Evolutionary conservation across 2,113 vertebrate genomes (phyloP).

Genomic region (Chionomys nivalis): DNA sequence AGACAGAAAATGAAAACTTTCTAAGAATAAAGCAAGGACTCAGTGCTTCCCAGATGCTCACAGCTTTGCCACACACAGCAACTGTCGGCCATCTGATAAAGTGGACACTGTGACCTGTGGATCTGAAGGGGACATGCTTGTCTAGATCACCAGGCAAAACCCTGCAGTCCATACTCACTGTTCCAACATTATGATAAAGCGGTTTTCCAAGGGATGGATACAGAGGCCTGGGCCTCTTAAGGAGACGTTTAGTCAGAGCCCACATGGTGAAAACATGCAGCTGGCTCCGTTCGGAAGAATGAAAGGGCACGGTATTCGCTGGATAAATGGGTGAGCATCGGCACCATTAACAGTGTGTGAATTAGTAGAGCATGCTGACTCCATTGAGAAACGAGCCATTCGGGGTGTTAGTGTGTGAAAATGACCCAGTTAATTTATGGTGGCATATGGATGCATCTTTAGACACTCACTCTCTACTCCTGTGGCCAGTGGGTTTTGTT

Average conservation of each 20-base stretch:
- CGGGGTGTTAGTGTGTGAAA: background rate
- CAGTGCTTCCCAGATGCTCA: constrained; percentile 50
- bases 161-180: background rate
- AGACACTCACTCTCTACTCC: background rate
- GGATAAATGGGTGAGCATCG: background rate
- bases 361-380: background rate
- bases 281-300: background rate
- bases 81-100: background rate
- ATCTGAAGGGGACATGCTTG: constrained; percentile 30
- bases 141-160: constrained; percentile 32
- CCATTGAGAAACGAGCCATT: background rate
- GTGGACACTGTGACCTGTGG: constrained; percentile 25
- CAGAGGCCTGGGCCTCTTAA: background rate
- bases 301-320: background rate
- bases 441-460: background rate
- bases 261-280: background rate
- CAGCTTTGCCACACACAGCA: constrained; percentile 48
- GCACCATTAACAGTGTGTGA: background rate
- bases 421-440: background rate
- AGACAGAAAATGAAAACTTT: constrained; percentile 57
- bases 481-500: background rate
- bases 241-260: background rate
- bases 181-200: background rate
- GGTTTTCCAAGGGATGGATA: background rate
- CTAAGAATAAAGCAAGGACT: constrained; percentile 62